Evolutionary conservation across 2,113 vertebrate genomes (phyloP), one percentile per base, ranked within the genome.

Genomic region (Tragelaphus imberbis): DNA sequence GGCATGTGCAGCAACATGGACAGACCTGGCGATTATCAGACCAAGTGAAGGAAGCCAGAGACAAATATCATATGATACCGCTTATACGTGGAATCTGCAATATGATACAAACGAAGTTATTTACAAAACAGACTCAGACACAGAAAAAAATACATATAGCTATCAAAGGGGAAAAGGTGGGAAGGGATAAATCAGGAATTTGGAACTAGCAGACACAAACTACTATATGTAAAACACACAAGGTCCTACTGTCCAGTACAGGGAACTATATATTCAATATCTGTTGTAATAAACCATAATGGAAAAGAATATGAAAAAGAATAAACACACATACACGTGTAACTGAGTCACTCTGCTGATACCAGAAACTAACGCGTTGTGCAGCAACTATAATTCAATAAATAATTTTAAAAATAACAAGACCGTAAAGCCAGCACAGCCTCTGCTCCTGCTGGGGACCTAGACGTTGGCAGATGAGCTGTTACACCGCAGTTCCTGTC

Each of bases 311-410:
- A 53, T 2, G 44, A 6, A 30, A 11, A 80, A 19, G 8, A 8
- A 15, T 16, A 30, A 0, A 49, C 2, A 49, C 4, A 1, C 3
- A 6, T 0, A 2, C 1, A 11, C 1, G 15, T 3, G 1, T 33
- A 21, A 6, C 49, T 53, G 49, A 21, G 23, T 12, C 30, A 55
- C 6, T 23, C 4, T 23, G 30, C 30, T 4, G 10, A n/a, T 19
- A 53, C 17, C 30, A 13, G 10, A 82, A n/a, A n/a, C 49, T 23
- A 53, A n/a, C 49, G 7, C 2, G 1, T 7, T 7, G 17, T 13
- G 13, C 53, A n/a, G 33, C 49, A 53, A 23, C 80, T 23, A 7
- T n/a, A n/a, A 33, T n/a, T 23, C 80, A 82, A 14, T 25, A 15
- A 25, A 25, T 21, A n/a, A n/a, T 4, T 30, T 63, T 3, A n/a